These are phyloP conservation scores for Acromyrmex echinatior DNA, from an alignment of 1,140 invertebrate species.

Conservation along the genomic window DNA sequence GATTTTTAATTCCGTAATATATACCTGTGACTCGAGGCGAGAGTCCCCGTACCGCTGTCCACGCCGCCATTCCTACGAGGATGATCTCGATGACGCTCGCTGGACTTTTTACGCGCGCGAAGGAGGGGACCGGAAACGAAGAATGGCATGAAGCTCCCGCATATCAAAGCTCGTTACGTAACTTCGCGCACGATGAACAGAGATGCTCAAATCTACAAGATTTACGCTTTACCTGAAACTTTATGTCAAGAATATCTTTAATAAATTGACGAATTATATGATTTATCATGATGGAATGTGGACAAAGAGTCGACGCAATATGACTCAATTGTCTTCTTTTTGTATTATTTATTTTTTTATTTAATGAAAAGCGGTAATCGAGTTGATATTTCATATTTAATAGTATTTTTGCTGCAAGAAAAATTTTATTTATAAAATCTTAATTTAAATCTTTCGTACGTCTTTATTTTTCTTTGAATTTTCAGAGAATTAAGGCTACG, in stretches of 20 bases:
- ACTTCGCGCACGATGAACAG: neutral
- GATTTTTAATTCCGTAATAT: neutral
- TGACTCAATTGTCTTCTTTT: no score
- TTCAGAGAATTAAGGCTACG: no score
- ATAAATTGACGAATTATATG: neutral
- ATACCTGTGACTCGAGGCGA: neutral
- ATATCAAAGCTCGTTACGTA: neutral
- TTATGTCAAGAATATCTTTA: no score
- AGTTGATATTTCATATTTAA: no score
- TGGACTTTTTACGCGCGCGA: neutral
- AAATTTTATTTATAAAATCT: no score
- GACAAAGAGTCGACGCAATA: neutral
- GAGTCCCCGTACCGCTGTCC: neutral
- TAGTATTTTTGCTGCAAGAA: no score
- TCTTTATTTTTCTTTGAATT: no score
- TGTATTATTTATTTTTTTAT: no score
- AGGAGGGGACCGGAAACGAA: neutral
- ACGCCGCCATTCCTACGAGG: conserved; percentile 21
- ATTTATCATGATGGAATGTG: neutral
- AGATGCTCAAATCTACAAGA: neutral
- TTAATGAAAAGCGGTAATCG: no score
- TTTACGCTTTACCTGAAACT: no score
- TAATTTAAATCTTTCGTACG: no score
- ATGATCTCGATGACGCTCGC: neutral
- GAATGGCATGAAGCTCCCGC: neutral